A percentile compares a stretch with the other conserved stretches of the same genome.
phyloP scores from a whole-genome alignment of 2,797 vertebrate species.

The Falco berigora region DNA sequence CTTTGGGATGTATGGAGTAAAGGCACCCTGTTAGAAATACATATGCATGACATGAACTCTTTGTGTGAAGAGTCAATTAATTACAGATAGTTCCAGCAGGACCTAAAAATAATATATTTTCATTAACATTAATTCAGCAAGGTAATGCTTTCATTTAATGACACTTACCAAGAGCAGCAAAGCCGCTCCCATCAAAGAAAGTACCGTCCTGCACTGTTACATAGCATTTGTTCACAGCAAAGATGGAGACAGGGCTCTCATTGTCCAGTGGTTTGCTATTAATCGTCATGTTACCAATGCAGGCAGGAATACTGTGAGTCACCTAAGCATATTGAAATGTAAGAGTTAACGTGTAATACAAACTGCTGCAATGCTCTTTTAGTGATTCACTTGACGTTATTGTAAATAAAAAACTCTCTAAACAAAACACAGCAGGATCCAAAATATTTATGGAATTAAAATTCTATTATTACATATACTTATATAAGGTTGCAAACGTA shows the following conservation, averaged over 20 bases:
- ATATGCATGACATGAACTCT: neutral
- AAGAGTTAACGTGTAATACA: neutral
- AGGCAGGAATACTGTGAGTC: slow-evolving; percentile 84
- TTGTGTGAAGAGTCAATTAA: neutral
- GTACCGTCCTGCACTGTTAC: slow-evolving; percentile 79
- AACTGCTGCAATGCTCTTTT: neutral
- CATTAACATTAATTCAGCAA: neutral
- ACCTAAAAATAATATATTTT: neutral
- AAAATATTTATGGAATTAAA: neutral
- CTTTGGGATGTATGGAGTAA: neutral
- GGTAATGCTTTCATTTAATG: neutral
- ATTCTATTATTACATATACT: neutral
- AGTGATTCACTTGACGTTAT: neutral
- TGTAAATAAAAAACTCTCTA: neutral
- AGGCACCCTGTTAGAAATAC: neutral
- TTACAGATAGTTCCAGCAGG: neutral
- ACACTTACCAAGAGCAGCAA: slow-evolving; percentile 81
- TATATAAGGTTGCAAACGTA: neutral
- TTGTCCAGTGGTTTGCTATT: slow-evolving; percentile 77
- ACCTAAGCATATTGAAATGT: slow-evolving; percentile 69
- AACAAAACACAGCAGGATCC: neutral
- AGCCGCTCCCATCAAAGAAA: slow-evolving; percentile 89
- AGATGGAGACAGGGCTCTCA: slow-evolving; percentile 64
- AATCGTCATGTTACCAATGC: slow-evolving; percentile 77
- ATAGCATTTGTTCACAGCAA: slow-evolving; percentile 82